Conservation (phyloP, 1,140 invertebrate species). For the Ostrea denselamellosa region DNA sequence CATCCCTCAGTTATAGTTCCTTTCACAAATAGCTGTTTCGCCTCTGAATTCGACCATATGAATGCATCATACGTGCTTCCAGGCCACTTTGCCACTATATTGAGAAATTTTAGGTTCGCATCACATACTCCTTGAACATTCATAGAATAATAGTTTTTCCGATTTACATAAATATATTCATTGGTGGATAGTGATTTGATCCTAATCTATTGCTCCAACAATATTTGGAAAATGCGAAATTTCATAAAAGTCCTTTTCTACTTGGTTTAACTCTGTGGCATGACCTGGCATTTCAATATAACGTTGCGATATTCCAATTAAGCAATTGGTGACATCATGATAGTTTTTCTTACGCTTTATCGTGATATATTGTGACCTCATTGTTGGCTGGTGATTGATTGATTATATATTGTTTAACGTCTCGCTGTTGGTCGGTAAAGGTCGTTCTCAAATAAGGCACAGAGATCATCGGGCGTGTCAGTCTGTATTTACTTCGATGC, state of each 20-base stretch:
- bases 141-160: conserved; percentile 49
- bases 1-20: neutral
- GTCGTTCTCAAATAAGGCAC: neutral
- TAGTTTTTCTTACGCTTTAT: neutral
- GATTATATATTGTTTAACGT: neutral
- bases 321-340: neutral
- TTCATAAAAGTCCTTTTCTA: conserved; percentile 35
- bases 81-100: conserved; percentile 50
- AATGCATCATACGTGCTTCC: conserved; percentile 45
- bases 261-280: neutral
- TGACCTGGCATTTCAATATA: conserved; percentile 4
- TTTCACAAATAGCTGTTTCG: neutral
- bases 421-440: neutral
- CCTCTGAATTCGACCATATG: conserved; percentile 38
- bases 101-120: conserved; percentile 28
- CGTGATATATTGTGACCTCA: conserved; percentile 25
- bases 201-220: too few species aligned
- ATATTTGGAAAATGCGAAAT: conserved; percentile 42
- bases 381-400: neutral
- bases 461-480: neutral
- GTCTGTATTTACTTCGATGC: neutral
- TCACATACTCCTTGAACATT: conserved; percentile 48
- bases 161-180: conserved; percentile 50
- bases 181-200: neutral
- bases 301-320: neutral